A percentile compares a stretch with the other conserved stretches of the same genome.
phyloP scores from a whole-genome alignment of 1,140 invertebrate species.

The Drosophila kohkoa region DNA sequence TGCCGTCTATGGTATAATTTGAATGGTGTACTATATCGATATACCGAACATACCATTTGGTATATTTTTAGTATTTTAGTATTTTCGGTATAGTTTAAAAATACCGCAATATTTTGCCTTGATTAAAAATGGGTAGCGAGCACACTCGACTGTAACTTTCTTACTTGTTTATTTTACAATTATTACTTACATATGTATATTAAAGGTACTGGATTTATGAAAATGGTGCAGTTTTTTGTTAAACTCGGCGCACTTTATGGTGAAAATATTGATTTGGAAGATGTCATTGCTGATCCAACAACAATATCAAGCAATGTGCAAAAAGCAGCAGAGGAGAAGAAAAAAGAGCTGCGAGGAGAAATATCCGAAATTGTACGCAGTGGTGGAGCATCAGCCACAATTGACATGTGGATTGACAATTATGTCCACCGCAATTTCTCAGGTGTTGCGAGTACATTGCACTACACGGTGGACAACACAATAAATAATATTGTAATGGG shows the following conservation, averaged over 20 bases:
- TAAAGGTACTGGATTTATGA: constrained; percentile 28
- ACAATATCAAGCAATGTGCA: constrained; percentile 27
- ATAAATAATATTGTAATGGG: constrained; percentile 37
- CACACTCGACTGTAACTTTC: too few species aligned
- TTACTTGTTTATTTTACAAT: too few species aligned
- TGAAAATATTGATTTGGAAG: constrained; percentile 30
- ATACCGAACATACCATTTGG: too few species aligned
- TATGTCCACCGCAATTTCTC: constrained; percentile 42
- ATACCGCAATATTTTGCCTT: too few species aligned
- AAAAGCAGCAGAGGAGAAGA: constrained; percentile 33
- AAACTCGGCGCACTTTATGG: constrained; percentile 37
- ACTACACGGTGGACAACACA: constrained; percentile 17
- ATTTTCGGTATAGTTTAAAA: too few species aligned
- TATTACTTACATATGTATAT: not conserved
- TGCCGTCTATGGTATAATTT: too few species aligned
- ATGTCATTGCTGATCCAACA: constrained; percentile 38
- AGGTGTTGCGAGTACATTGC: constrained; percentile 34
- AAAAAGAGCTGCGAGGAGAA: constrained; percentile 24
- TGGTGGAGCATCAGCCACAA: constrained; percentile 31
- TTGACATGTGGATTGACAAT: constrained; percentile 45
- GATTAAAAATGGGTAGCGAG: too few species aligned
- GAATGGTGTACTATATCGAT: too few species aligned
- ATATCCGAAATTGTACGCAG: constrained; percentile 23
- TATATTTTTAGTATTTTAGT: too few species aligned
- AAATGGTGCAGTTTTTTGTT: constrained; percentile 32